Base-by-base conservation (phyloP, 2,113 vertebrate genomes). In the zebrafish (Danio rerio) region DNA sequence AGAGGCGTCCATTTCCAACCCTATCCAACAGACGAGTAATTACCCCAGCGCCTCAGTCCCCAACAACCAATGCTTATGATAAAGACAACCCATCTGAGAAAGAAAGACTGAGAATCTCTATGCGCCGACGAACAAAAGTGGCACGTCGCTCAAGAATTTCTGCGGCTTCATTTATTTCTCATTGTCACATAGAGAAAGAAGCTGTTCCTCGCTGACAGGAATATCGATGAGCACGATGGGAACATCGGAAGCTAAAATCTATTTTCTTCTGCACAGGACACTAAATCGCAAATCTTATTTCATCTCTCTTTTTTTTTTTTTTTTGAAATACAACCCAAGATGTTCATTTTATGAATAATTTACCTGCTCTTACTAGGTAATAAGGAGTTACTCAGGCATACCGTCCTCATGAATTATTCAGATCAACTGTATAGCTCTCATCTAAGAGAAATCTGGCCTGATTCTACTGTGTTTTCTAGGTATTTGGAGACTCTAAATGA, bases 361-460 rank as follows among this genome's bases (percentile, higher is more conserved):
- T 76, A 87, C 69, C 68, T 40, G 47, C 69, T 61, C 63, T 83
- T 58, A 81, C 59, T 79, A 53, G 61, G 76, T 87, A 86, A 84
- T 71, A 75, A 81, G 50, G 81, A 83, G 84, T 76, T 78, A 81
- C 68, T 87, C 75, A 53, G 61, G 76, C 84, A 81, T 81, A 78
- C 18, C 31, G 16, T 20, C 72, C 71, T 86, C 61, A 83, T 86
- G 74, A 81, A 87, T 87, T 78, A 83, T 87, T 87, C 78, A 83
- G 40, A 31, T 61, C 53, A 40, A 52, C 69, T 20, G 80, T 63
- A 73, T 58, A 80, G 62, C 59, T 66, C 74, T 72, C 56, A 70
- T 72, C 77, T 79, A 52, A 65, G 62, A 79, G 49, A 84, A 70
- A 74, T 43, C 47, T 70, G 49, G 59, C 70, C 73, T 63, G 59